Conservation (phyloP, 1,140 invertebrate species). For the Paraescarpia echinospica region DNA sequence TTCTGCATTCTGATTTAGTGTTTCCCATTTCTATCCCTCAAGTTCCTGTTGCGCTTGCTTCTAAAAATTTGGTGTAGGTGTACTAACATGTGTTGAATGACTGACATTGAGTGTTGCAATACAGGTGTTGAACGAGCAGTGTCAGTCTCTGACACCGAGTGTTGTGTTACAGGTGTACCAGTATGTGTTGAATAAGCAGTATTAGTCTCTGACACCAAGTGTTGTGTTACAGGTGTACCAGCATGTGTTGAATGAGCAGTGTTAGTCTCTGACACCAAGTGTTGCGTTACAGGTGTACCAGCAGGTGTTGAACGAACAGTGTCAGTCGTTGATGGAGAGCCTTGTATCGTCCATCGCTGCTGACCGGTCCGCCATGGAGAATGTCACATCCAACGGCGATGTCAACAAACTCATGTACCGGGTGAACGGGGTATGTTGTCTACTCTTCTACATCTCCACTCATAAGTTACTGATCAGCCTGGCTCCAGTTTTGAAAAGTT, state of each 20-base stretch:
- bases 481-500: no score
- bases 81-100: no score
- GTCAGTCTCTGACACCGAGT: constrained; percentile 40
- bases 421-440: constrained; percentile 54
- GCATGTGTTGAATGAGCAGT: constrained; percentile 57
- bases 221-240: constrained; percentile 46
- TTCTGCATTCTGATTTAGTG: not conserved
- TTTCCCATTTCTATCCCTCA: not conserved
- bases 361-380: constrained; percentile 47
- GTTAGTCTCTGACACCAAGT: constrained; percentile 38
- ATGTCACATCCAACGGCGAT: constrained; percentile 44
- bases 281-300: constrained; percentile 46
- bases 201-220: constrained; percentile 38
- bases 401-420: constrained; percentile 49
- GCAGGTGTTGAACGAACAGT: constrained; percentile 57
- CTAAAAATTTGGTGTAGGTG: no score
- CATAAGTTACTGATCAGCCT: no score
- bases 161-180: constrained; percentile 46
- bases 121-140: constrained; percentile 57
- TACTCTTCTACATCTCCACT: not conserved
- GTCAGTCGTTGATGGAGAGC: constrained; percentile 48
- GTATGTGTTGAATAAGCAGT: constrained; percentile 57
- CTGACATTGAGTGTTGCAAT: not conserved
- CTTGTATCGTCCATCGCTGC: constrained; percentile 50
- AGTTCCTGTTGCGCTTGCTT: no score